Conservation (phyloP, 2,888 invertebrate genomes). For the Folsomia candida region DNA sequence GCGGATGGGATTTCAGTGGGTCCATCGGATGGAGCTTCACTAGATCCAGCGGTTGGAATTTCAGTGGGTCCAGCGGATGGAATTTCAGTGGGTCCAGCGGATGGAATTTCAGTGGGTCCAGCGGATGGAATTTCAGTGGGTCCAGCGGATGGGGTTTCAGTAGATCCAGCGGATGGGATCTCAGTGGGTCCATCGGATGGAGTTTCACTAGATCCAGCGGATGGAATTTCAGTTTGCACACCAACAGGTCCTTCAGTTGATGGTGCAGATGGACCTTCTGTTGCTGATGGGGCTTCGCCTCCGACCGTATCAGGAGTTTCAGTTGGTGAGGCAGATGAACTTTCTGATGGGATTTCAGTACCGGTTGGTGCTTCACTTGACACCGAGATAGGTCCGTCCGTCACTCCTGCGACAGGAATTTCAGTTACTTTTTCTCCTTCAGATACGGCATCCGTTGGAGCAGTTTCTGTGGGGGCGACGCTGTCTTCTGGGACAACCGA, state of each 20-base stretch:
- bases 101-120: no score
- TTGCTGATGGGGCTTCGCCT: not conserved
- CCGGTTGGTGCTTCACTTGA: slow-evolving; percentile 10
- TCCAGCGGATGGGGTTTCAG: not conserved
- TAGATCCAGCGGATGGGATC: not conserved
- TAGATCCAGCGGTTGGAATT: not conserved
- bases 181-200: not conserved
- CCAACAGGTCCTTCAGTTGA: not conserved
- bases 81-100: not conserved
- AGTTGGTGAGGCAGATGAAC: not conserved
- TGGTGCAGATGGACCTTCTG: not conserved
- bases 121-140: not conserved
- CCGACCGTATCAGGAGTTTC: not conserved
- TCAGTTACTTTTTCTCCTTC: slow-evolving; percentile 3
- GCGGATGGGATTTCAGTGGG: not conserved
- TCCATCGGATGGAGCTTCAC: not conserved
- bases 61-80: not conserved
- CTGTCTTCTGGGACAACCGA: not conserved
- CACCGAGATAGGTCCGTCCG: not conserved
- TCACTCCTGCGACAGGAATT: not conserved
- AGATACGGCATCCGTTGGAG: no score
- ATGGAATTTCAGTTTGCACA: not conserved
- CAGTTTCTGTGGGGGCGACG: no score
- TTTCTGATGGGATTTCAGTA: not conserved
- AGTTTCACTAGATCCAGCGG: not conserved